phyloP scores from a whole-genome alignment of 1,140 invertebrate genomes.

The Microplitis demolitor region DNA sequence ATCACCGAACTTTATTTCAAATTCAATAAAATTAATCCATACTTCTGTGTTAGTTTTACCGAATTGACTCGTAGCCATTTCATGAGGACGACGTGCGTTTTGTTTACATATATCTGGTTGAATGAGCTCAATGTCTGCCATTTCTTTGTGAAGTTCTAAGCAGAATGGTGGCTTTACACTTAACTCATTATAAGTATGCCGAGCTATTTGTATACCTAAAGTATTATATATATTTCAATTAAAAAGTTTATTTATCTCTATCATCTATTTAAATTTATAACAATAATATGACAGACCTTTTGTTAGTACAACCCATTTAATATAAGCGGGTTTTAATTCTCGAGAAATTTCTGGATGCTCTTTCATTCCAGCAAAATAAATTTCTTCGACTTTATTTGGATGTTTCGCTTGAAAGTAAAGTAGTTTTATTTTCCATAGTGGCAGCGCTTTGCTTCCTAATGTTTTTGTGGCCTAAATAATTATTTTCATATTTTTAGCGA shows the following conservation, averaged over 20 bases:
- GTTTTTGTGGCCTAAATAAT: conserved; percentile 43
- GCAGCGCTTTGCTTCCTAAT: conserved; percentile 52
- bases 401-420: conserved; percentile 54
- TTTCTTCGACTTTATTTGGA: conserved; percentile 54
- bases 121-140: conserved; percentile 60
- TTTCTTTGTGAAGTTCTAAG: conserved; percentile 61
- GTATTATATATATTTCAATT: conserved; percentile 20
- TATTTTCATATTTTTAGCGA: no score
- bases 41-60: conserved; percentile 61
- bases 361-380: conserved; percentile 56
- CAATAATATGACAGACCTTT: conserved; percentile 44
- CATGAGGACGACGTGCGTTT: conserved; percentile 53
- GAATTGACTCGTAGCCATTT: conserved; percentile 60
- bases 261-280: conserved; percentile 12
- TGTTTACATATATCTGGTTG: conserved; percentile 53
- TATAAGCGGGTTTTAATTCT: conserved; percentile 58
- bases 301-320: conserved; percentile 59
- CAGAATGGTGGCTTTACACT: conserved; percentile 53
- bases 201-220: conserved; percentile 54
- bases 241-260: neutral
- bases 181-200: conserved; percentile 55
- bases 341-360: conserved; percentile 47
- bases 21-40: conserved; percentile 66
- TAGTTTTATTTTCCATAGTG: conserved; percentile 60
- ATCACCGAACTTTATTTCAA: conserved; percentile 63